phyloP scores from a whole-genome alignment of 2,113 vertebrate genomes.

The Eubucco bourcierii region DNA sequence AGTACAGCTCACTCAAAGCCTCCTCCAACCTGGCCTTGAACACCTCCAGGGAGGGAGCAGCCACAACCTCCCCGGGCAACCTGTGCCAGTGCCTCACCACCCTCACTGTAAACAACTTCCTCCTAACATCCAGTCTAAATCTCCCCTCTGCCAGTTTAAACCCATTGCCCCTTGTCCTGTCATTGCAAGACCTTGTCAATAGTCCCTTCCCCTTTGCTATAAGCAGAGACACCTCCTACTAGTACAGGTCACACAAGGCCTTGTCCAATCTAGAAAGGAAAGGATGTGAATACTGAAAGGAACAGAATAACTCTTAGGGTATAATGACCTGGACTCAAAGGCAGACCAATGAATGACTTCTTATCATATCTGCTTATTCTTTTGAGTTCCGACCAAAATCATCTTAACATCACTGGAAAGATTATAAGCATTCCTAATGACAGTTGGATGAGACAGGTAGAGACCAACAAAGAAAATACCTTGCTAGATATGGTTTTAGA shows the following conservation, averaged over 20 bases:
- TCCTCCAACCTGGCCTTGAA: not conserved
- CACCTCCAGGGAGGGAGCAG: too few relatives aligned
- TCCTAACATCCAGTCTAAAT: too few relatives aligned
- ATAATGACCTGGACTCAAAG: not conserved
- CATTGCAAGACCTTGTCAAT: too few relatives aligned
- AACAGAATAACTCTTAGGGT: not conserved
- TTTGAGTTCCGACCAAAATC: not conserved
- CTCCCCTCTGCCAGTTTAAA: too few relatives aligned
- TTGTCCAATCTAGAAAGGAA: not conserved
- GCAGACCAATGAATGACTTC: not conserved
- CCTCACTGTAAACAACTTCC: too few relatives aligned
- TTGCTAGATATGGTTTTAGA: not conserved
- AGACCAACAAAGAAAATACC: not conserved
- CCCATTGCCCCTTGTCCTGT: too few relatives aligned
- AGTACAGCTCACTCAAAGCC: too few relatives aligned
- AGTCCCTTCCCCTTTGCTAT: too few relatives aligned
- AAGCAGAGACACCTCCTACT: too few relatives aligned
- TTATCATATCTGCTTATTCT: not conserved
- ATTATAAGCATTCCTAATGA: not conserved
- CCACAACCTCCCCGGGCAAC: too few relatives aligned
- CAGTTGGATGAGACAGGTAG: not conserved
- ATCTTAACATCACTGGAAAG: not conserved
- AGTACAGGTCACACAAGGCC: too few relatives aligned
- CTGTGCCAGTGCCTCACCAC: too few relatives aligned
- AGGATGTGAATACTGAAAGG: not conserved